These are phyloP conservation scores for Zaprionus nigranus DNA, from an alignment of 1,140 invertebrate genomes.

Conservation along the genomic window DNA sequence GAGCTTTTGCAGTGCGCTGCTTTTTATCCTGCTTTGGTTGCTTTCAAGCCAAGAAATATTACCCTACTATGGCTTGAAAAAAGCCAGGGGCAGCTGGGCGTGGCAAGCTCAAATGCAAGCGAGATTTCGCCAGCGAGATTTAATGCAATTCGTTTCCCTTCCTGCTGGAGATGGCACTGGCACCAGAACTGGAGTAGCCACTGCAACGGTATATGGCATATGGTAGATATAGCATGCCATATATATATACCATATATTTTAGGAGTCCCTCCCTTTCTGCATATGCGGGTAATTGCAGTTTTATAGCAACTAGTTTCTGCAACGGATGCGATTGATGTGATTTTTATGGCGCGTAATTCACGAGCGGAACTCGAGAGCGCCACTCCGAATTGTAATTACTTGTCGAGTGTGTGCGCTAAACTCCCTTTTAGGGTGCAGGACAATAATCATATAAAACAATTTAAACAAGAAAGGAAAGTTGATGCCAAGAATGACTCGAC, in stretches of 20 bases:
- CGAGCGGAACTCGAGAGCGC: conserved; percentile 16
- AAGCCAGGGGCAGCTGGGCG: conserved; percentile 42
- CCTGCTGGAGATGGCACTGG: conserved; percentile 11
- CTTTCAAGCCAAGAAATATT: conserved; percentile 44
- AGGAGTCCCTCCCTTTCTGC: conserved; percentile 30
- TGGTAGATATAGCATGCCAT: conserved; percentile 15
- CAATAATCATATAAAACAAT: conserved; percentile 3
- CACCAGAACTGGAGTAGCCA: neutral
- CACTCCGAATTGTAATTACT: conserved; percentile 24
- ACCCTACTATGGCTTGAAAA: conserved; percentile 22
- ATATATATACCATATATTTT: neutral
- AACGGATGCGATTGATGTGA: conserved; percentile 78
- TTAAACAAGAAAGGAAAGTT: no score
- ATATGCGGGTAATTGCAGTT: conserved; percentile 76
- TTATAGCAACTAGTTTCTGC: conserved; percentile 79
- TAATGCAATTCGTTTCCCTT: conserved; percentile 23
- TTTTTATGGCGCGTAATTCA: conserved; percentile 67
- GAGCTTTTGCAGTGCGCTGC: conserved; percentile 62
- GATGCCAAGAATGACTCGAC: neutral
- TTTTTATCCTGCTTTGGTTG: conserved; percentile 15
- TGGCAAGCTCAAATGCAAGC: conserved; percentile 28
- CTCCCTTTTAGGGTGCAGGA: neutral
- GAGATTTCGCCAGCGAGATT: conserved; percentile 61
- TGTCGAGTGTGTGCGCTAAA: conserved; percentile 1
- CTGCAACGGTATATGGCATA: conserved; percentile 8